Evolutionary conservation across 2,113 vertebrate species (phyloP).

Genomic region (Takifugu flavidus): DNA sequence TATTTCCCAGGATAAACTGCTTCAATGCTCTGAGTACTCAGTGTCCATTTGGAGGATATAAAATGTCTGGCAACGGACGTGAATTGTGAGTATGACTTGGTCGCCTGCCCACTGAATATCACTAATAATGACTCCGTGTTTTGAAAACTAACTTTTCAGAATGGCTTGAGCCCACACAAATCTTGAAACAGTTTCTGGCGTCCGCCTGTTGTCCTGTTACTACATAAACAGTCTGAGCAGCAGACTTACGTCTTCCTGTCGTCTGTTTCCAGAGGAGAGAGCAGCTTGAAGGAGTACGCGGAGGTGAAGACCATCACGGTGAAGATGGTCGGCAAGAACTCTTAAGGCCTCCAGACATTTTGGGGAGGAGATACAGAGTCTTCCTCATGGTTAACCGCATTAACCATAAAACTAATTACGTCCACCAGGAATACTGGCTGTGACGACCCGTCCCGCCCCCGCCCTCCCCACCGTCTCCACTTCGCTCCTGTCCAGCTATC

Average conservation of each 20-base stretch:
- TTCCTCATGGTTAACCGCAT: conserved; percentile 52
- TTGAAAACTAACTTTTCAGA: conserved; percentile 40
- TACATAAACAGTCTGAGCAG: conserved; percentile 11
- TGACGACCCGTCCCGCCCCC: conserved; percentile 44
- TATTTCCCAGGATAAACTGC: conserved; percentile 92
- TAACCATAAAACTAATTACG: conserved; percentile 43
- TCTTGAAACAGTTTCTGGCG: conserved; percentile 29
- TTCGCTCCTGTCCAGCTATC: conserved; percentile 38
- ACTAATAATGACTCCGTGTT: conserved; percentile 45
- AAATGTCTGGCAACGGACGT: conserved; percentile 99
- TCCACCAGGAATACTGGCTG: conserved; percentile 57
- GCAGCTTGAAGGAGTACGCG: conserved; percentile 91
- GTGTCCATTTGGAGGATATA: conserved; percentile 98
- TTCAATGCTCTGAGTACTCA: conserved; percentile 98
- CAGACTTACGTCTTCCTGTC: conserved; percentile 12
- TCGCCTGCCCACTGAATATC: conserved; percentile 28
- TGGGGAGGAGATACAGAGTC: conserved; percentile 40
- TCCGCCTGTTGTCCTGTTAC: too few relatives aligned
- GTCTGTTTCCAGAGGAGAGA: conserved; percentile 83
- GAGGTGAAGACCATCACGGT: conserved; percentile 98
- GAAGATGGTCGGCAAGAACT: conserved; percentile 93
- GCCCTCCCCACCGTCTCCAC: conserved; percentile 33
- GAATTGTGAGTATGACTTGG: conserved; percentile 90
- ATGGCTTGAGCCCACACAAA: conserved; percentile 33
- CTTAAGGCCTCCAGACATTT: conserved; percentile 72